Base-by-base conservation (phyloP, 1,140 invertebrate species). In the Protaetia brevitarsis region DNA sequence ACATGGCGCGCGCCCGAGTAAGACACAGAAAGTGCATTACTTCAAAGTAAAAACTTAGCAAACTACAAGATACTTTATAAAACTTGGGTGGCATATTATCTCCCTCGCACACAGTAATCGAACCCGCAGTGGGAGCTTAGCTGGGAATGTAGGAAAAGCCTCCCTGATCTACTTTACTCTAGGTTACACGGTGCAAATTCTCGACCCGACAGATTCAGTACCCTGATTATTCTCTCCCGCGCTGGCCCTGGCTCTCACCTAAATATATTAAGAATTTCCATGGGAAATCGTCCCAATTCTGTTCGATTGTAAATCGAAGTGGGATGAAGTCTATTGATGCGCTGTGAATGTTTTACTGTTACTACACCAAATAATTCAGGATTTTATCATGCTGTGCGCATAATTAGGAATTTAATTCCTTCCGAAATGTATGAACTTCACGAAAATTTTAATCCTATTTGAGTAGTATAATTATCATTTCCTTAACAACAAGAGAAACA, bases 41-140 rank as follows among this genome's bases (percentile, higher is more conserved):
- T 45, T 45, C 16, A 19, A 45, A 45, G 41, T 45, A 45, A 45
- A 45, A 45, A 45, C 41, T 45, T 45, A 21, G 41, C 41, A 45
- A 45, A 45, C 41, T 45, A 45, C 41, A 45, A 45, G 41, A 45
- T 45, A 45, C 41, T 45, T 45, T 45, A 45, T 45, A 45, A 45
- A 45, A 45, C 41, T 45, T 45, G 41, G 41, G 41, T 10, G 41
- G 41, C 41, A 19, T 19, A 45, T 45, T 45, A 45, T 45, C 41
- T 45, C 41, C 6, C 41, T 13, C n/a, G n/a, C 16, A 6, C 41
- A 21, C 10, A 45, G 41, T 13, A 45, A 45, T 45, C 41, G 41
- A 45, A 45, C 41, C n/a, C 41, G 41, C 23, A 45, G 34, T 37
- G 34, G 34, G 34, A 37, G 34, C 41, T 16, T 45, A 45, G 41